A percentile compares a stretch with the other conserved stretches of the same genome.
Evolutionary conservation across 2,888 invertebrate genomes (phyloP).

Genomic region (Chesias legatella): DNA sequence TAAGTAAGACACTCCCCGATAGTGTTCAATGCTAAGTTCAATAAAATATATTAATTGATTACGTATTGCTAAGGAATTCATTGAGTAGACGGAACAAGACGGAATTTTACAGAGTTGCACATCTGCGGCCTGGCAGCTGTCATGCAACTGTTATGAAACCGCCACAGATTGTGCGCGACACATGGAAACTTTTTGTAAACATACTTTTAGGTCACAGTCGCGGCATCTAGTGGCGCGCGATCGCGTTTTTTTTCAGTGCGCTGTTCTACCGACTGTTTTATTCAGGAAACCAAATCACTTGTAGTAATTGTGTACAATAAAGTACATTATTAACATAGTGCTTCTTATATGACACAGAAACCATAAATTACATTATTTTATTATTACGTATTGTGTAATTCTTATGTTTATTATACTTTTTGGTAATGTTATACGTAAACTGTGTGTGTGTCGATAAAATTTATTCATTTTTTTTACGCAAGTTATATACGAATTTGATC

Average conservation of each 20-base stretch:
- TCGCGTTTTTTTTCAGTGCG: constrained; percentile 11
- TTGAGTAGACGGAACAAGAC: not conserved
- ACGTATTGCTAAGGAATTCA: constrained; percentile 1
- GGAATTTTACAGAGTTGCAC: constrained; percentile 46
- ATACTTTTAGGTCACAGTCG: constrained; percentile 14
- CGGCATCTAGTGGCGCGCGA: constrained; percentile 43
- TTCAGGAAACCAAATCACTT: too few relatives aligned
- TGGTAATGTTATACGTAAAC: too few relatives aligned
- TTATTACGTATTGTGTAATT: too few relatives aligned
- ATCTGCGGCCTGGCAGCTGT: constrained; percentile 43
- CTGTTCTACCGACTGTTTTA: constrained; percentile 50
- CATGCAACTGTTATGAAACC: constrained; percentile 44
- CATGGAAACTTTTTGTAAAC: constrained; percentile 29
- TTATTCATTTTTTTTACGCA: too few relatives aligned
- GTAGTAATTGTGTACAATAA: too few relatives aligned
- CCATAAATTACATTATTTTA: too few relatives aligned
- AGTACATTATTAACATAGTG: too few relatives aligned
- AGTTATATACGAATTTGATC: too few relatives aligned
- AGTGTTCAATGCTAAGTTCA: constrained; percentile 19
- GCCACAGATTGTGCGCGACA: constrained; percentile 33
- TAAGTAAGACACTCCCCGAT: constrained; percentile 6
- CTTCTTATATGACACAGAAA: too few relatives aligned
- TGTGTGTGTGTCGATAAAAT: too few relatives aligned
- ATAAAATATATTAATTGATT: constrained; percentile 1
- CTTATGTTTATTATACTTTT: too few relatives aligned